Evolutionary conservation across 2,888 invertebrate genomes (phyloP).

Genomic region (Sarcophaga rosellei): DNA sequence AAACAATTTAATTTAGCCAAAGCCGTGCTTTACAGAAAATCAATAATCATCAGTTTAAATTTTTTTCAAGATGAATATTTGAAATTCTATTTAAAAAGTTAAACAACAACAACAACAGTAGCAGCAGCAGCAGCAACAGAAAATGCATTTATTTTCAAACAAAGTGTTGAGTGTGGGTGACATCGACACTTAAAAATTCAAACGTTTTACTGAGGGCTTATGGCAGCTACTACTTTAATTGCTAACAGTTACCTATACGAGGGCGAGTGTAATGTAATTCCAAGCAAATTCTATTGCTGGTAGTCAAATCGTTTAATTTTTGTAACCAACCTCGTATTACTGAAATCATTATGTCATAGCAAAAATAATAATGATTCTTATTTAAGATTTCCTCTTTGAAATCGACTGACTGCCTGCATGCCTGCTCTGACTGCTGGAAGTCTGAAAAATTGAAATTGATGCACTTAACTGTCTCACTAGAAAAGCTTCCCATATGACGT

Average conservation of each 20-base stretch:
- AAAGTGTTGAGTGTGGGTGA: conserved; percentile 49
- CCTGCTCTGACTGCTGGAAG: neutral
- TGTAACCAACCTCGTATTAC: too few species aligned
- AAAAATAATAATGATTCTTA: conserved; percentile 4
- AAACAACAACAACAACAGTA: neutral
- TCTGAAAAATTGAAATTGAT: conserved; percentile 53
- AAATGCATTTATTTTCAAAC: neutral
- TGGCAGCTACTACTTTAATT: conserved; percentile 40
- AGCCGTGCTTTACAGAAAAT: conserved; percentile 27
- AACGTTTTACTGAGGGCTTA: conserved; percentile 1
- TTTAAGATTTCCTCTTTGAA: neutral
- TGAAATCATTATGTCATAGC: neutral
- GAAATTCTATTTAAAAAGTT: conserved; percentile 37
- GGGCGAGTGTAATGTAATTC: too few species aligned
- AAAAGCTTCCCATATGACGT: neutral
- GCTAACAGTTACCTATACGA: neutral
- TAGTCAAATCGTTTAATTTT: too few species aligned
- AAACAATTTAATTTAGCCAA: conserved; percentile 61
- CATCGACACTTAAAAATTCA: conserved; percentile 52
- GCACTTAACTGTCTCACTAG: conserved; percentile 59
- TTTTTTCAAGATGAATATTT: conserved; percentile 51
- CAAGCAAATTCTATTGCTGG: too few species aligned
- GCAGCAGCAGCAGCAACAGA: neutral
- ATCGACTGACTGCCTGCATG: conserved; percentile 16
- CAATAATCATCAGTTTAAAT: conserved; percentile 47